Evolutionary conservation across 2,797 vertebrate genomes (phyloP).

Genomic region (Podarcis lilfordi): DNA sequence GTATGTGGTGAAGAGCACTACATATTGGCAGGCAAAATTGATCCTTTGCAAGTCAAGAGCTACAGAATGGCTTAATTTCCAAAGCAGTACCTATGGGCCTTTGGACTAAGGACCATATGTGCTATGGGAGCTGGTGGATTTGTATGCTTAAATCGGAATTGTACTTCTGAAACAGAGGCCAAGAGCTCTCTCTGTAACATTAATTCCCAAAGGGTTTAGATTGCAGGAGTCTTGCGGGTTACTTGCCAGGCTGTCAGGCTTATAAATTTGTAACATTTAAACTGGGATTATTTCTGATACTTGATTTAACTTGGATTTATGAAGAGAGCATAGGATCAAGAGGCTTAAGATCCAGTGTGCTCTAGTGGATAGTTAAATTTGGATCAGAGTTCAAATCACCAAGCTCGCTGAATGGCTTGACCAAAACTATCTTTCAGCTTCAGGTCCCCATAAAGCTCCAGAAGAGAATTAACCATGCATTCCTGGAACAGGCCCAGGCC

Average conservation of each 20-base stretch:
- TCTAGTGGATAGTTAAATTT: not conserved
- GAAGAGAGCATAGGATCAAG: not conserved
- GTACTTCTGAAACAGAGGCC: not conserved
- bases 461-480: not conserved
- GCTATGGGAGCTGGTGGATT: not conserved
- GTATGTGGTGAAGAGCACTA: constrained; percentile 31
- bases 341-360: not conserved
- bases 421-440: not conserved
- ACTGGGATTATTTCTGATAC: not conserved
- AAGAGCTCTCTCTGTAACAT: constrained; percentile 9
- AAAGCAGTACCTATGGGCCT: constrained; percentile 24
- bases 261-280: not conserved
- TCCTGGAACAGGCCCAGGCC: not conserved
- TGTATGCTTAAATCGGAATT: constrained; percentile 11
- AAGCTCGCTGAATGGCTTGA: not conserved
- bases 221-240: constrained; percentile 3
- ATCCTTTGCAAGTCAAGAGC: constrained; percentile 29
- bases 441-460: not conserved
- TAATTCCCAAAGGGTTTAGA: constrained; percentile 23
- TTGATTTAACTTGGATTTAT: not conserved
- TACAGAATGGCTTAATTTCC: constrained; percentile 17
- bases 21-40: constrained; percentile 26
- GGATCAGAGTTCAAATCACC: not conserved
- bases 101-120: constrained; percentile 13
- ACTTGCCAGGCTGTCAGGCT: constrained; percentile 10